phyloP scores from a whole-genome alignment of 2,888 invertebrate genomes.

The Minunthozetes semirufus region DNA sequence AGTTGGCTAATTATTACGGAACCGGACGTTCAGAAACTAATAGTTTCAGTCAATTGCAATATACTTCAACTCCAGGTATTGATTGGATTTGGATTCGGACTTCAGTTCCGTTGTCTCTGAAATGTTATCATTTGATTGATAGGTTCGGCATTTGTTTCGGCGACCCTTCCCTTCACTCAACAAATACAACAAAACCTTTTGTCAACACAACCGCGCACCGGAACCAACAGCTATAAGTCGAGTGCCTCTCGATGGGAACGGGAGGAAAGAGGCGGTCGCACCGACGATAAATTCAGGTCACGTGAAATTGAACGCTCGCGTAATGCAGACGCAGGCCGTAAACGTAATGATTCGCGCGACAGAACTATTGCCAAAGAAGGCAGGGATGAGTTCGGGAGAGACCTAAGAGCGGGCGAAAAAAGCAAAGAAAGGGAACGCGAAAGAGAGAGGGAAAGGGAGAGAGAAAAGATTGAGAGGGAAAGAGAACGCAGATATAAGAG shows the following conservation, averaged over 20 bases:
- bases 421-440: conserved; percentile 23
- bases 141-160: conserved; percentile 36
- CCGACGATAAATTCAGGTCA: not conserved
- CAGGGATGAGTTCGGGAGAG: conserved; percentile 20
- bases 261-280: not conserved
- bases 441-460: conserved; percentile 24
- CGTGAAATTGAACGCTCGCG: not conserved
- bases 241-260: conserved; percentile 3
- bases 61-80: conserved; percentile 36
- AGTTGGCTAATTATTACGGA: conserved; percentile 9
- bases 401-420: conserved; percentile 27
- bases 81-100: not conserved
- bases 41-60: conserved; percentile 30
- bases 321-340: not conserved
- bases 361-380: not conserved
- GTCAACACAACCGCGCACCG: not conserved
- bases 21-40: not conserved
- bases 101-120: not conserved
- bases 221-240: not conserved
- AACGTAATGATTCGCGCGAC: not conserved
- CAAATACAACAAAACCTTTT: not conserved
- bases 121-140: not conserved
- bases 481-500: conserved; percentile 31
- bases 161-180: conserved; percentile 2
- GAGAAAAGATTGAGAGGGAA: not conserved